These are phyloP conservation scores for Gandaritis pyraliata DNA, from an alignment of 2,888 invertebrate species.

Conservation along the genomic window DNA sequence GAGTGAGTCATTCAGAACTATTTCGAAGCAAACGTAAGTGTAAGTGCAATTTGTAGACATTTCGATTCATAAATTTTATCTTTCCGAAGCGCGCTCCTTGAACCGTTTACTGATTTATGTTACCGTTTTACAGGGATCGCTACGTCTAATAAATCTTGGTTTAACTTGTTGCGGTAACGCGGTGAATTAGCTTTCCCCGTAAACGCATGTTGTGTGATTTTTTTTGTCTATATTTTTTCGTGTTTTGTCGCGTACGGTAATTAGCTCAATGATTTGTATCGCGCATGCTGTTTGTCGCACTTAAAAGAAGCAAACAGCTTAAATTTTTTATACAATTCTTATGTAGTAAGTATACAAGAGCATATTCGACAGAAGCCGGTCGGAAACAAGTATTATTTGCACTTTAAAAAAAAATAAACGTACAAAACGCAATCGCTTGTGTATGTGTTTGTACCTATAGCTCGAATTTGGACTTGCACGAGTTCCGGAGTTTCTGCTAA, in stretches of 20 bases:
- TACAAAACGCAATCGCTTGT: background rate
- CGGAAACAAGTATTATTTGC: no score
- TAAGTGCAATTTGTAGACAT: slow-evolving; percentile 38
- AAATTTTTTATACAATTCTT: no score
- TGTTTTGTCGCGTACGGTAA: slow-evolving; percentile 6
- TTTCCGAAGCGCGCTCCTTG: slow-evolving; percentile 52
- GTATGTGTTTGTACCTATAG: background rate
- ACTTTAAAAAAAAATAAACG: no score
- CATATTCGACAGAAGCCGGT: no score
- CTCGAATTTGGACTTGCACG: slow-evolving; percentile 22
- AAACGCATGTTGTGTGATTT: slow-evolving; percentile 50
- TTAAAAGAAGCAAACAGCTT: no score
- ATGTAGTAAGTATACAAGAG: no score
- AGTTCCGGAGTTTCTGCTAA: slow-evolving; percentile 57
- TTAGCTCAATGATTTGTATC: no score
- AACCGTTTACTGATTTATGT: slow-evolving; percentile 71
- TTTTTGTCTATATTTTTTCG: slow-evolving; percentile 26
- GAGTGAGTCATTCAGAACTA: slow-evolving; percentile 6
- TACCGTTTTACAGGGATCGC: slow-evolving; percentile 69
- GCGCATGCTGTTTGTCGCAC: no score
- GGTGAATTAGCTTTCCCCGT: slow-evolving; percentile 58
- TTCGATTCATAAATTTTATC: slow-evolving; percentile 51
- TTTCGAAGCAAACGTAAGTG: slow-evolving; percentile 13
- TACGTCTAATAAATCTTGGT: slow-evolving; percentile 72
- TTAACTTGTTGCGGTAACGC: slow-evolving; percentile 71